Conservation (phyloP, 2,888 invertebrate species). For the Xanthia togata region DNA sequence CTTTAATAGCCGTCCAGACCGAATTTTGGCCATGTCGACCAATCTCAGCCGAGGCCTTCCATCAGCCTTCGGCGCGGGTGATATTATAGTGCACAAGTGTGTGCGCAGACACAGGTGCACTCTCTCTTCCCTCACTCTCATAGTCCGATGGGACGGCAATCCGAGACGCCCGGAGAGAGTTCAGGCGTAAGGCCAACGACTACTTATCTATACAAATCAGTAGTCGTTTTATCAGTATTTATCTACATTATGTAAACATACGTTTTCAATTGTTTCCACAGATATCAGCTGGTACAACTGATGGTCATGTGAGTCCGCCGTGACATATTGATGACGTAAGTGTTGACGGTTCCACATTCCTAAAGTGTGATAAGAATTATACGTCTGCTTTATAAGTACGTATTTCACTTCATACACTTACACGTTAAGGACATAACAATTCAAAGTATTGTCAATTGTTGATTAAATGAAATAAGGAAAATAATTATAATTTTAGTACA, state of each 20-base stretch:
- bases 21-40: no score
- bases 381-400: conserved; percentile 1
- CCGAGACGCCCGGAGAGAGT: no score
- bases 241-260: not conserved
- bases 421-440: not conserved
- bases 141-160: no score
- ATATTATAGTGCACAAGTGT: no score
- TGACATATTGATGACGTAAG: conserved; percentile 28
- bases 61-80: no score
- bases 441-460: conserved; percentile 1
- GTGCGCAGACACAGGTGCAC: no score
- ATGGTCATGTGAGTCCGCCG: not conserved
- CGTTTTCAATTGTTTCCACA: conserved; percentile 26
- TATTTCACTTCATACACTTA: not conserved
- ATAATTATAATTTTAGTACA: not conserved
- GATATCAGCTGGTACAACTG: conserved; percentile 12
- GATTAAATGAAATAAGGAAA: not conserved
- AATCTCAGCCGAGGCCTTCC: no score
- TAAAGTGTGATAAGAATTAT: conserved; percentile 12
- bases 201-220: not conserved
- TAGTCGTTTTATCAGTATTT: not conserved
- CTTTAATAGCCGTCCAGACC: no score
- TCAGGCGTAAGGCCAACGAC: no score
- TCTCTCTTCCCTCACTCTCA: no score
- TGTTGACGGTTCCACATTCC: conserved; percentile 5